phyloP scores from a whole-genome alignment of 2,797 vertebrate species.

The Bradypodion pumilum region DNA sequence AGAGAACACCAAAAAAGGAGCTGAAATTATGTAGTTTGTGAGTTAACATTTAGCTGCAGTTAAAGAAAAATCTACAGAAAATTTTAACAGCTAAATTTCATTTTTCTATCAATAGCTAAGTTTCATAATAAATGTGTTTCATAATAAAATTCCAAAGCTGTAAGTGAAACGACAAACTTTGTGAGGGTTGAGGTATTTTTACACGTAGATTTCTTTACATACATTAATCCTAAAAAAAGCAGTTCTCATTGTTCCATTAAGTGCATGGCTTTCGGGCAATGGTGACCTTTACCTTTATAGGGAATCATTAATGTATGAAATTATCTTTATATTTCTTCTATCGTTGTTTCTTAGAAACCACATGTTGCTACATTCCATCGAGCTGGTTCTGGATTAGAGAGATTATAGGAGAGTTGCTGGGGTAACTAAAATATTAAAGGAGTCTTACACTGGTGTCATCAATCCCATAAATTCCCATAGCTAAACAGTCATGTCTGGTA shows the following conservation, averaged over 20 bases:
- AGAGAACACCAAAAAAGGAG: slow-evolving; percentile 68
- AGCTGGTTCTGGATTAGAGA: too few relatives aligned
- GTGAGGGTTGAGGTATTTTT: slow-evolving; percentile 39
- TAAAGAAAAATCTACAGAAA: slow-evolving; percentile 28
- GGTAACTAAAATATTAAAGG: too few relatives aligned
- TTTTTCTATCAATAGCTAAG: slow-evolving; percentile 37
- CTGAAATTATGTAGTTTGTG: slow-evolving; percentile 18
- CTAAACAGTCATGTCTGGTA: too few relatives aligned
- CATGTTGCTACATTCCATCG: background rate
- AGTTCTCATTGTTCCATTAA: background rate
- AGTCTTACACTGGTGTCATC: too few relatives aligned
- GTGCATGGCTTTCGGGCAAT: too few relatives aligned
- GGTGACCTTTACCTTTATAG: too few relatives aligned
- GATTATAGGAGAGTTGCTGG: too few relatives aligned
- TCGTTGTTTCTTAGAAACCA: background rate
- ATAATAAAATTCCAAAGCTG: slow-evolving; percentile 13
- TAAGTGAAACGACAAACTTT: slow-evolving; percentile 26
- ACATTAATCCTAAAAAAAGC: background rate
- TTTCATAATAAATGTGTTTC: slow-evolving; percentile 26
- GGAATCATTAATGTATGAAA: slow-evolving; percentile 3
- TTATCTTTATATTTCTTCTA: background rate
- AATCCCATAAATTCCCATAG: too few relatives aligned
- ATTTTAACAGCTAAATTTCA: too few relatives aligned
- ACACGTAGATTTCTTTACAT: background rate
- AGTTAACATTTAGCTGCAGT: slow-evolving; percentile 41